Evolutionary conservation across 2,888 invertebrate genomes (phyloP), one percentile per base, ranked within the genome.

Genomic region (Dascillus cervinus): DNA sequence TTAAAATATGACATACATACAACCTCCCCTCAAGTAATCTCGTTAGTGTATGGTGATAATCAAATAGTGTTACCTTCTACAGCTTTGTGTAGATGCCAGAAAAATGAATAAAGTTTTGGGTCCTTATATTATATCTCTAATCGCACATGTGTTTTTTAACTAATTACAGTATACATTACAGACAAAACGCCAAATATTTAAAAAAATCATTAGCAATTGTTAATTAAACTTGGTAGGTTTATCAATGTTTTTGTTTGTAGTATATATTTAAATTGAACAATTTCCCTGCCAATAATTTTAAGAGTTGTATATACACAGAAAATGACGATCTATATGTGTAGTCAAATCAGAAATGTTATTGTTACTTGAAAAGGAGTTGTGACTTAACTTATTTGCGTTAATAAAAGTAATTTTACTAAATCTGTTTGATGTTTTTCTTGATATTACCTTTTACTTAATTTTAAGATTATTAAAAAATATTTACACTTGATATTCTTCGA

Each of bases 381-480:
- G 63, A 64, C 60, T 60, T 64, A 64, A 64, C 64, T 64, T 64
- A 64, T 64, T 64, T 65, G 59, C 64, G 64, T 65, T 64, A 62
- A 62, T 62, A 61, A 64, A 65, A 42, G 56, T 50, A 60, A 58
- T 64, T 64, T 64, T 64, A 64, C 56, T 62, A 63, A 55, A 30
- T 6, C 22, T 22, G 10, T 22, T 22, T 22, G 6, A 19, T n/a
- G n/a, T n/a, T 8, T 19, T 19, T 19, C 19, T 19, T 19, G 19
- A 19, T 6, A 6, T 17, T 8, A 17, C 19, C 19, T 8, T 6
- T 8, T 17, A 8, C 19, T 5, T 19, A 19, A 19, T 19, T 19
- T 19, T 19, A n/a, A n/a, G n/a, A n/a, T n/a, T n/a, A n/a, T n/a
- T n/a, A n/a, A n/a, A n/a, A n/a, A n/a, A n/a, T n/a, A n/a, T n/a